Base-by-base conservation (phyloP, 2,113 vertebrate species). In the Calidris pugnax region DNA sequence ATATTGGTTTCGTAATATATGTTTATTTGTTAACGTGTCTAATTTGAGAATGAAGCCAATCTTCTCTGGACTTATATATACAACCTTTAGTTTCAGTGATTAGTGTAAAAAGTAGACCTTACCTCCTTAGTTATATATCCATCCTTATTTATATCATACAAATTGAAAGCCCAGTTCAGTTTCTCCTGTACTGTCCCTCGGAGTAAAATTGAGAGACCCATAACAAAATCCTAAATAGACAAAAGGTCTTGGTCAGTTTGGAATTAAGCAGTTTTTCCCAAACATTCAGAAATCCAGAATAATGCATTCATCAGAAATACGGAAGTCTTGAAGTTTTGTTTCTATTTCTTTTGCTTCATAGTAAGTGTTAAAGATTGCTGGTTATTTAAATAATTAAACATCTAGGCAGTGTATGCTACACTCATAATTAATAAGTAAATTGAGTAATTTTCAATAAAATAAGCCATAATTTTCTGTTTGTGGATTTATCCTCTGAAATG, bases 111-210 rank as follows among this genome's bases (percentile, higher is more conserved):
- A 87, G 47, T 9, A 71, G 21, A 79, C 14, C 97, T 98, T 98
- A 99, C 99, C 98, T 99, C 99, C 98, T 99, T 99, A 91, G 99
- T 99, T 96, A 99, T 99, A 88, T 99, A 99, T 83, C 99, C 99
- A n/a, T 99, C 99, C 97, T 99, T 99, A 90, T 99, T 99, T 97
- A 99, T 99, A 94, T 99, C 99, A 85, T 99, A 99, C 91, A 99
- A 98, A 98, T 99, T 99, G 98, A 99, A 99, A 73, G 99, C 99
- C 99, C 99, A 99, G 98, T 99, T 99, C 88, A 99, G 98, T 97
- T 99, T 99, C 96, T 99, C 99, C 96, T 99, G 99, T 77, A 99
- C 98, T 39, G 99, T 99, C 66, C 99, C 99, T 87, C 99, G 98
- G 30, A 99, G 98, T 89, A 99, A 98, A 98, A 99, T 99, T 41